Base-by-base conservation (phyloP, 2,113 vertebrate genomes). In the Ceratotherium simum region DNA sequence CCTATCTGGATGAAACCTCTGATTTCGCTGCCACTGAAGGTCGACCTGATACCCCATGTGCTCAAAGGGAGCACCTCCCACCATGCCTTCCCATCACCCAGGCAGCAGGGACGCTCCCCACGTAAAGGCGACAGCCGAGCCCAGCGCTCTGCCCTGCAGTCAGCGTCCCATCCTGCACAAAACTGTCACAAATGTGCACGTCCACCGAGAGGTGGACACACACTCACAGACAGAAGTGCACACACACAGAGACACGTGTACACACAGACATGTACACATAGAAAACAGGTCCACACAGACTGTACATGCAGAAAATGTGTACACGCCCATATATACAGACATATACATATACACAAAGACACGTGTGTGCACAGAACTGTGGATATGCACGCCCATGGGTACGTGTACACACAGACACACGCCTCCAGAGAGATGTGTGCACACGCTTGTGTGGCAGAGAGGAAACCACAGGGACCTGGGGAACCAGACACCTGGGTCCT, bases 391-490 rank as follows among this genome's bases (percentile, higher is more conserved):
- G 33, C 65, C 67, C 46, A 33, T 7, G 58, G 16, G 18, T 3
- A 51, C 4, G 14, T 1, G 23, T 2, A 11, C 23, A 36, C 48
- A 5, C 18, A 72, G 31, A 33, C 18, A 31, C 27, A 1, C 23
- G 48, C 23, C 42, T 60, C 83, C 31, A 0, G 21, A 86, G n/a
- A 58, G 72, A 20, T 21, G 12, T 0, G 6, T n/a, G 27, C 48
- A 25, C 0, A 0, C 0, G 10, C 23, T 46, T 1, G 1, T n/a
- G 51, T 31, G 21, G 48, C 67, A 11, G 25, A 54, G 18, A 16
- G 31, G 62, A 83, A 80, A 29, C 56, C 6, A 4, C 18, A 4
- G 67, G 58, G n/a, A 10, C 48, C 48, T 2, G 29, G 82, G 81
- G 25, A 46, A 16, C 17, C 23, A 6, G n/a, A 42, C 5, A 1